Evolutionary conservation across 1,140 invertebrate species (phyloP), one percentile per base, ranked within the genome.

Genomic region (Steinernema feltiae): DNA sequence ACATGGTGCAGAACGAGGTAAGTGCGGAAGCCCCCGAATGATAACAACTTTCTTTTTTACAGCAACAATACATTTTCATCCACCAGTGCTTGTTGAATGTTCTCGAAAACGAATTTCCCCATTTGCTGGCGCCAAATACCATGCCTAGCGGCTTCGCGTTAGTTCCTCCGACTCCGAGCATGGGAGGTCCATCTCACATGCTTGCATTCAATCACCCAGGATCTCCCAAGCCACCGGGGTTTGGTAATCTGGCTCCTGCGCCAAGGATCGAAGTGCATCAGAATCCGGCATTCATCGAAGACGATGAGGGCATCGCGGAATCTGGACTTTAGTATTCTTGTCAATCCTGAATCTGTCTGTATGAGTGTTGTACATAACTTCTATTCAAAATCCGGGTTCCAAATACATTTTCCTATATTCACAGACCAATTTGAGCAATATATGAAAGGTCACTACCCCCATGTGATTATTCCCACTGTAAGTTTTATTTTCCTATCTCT

Each of bases 1-100:
- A 94, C 91, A 98, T 98, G 95, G 95, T 98, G 24, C 90, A 91
- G 80, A 91, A 90, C 76, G 90, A 91, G 85, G 84, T 86, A 69
- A 71, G 74, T 77, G 29, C 48, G 69, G 53, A 17, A 73, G 29
- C 18, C 2, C 0, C 73, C 18, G 21, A 3, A 24, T n/a, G 53
- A 7, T 18, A 24, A 71, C 75, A 2, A n/a, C n/a, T 30, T 69
- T 69, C 18, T 32, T 30, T n/a, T 48, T 83, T 83, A 82, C 78
- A 85, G 84, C 82, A 81, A 78, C 84, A 85, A 81, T 85, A 85
- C 76, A 86, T 85, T 15, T 85, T 86, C 76, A 86, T 85, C 70
- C 85, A 86, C 71, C 80, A 84, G 41, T 85, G 83, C 75, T 53
- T 85, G 27, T 79, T 86, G 21, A 82, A 86, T 48, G 78, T 84